Percentiles rank a stretch among this genome's conserved stretches.
Conservation (phyloP, 1,140 invertebrate species). For the Elysia chlorotica region DNA sequence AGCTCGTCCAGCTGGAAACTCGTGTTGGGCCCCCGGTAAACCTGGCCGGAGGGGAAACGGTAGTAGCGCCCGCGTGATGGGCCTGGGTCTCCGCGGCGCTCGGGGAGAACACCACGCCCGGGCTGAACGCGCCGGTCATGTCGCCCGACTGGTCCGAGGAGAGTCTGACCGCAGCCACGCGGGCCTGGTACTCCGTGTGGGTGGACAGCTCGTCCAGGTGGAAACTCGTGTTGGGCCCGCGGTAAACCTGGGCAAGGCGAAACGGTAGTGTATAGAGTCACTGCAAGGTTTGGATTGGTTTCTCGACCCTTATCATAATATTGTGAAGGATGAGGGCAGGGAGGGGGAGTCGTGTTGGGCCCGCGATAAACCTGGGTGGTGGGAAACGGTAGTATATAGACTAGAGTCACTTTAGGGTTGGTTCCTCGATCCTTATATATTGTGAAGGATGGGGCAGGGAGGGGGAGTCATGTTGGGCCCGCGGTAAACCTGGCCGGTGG, state of each 20-base stretch:
- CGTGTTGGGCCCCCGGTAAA: constrained; percentile 74
- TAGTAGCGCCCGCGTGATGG: no score
- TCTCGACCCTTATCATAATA: no score
- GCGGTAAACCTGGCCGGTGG: constrained; percentile 70
- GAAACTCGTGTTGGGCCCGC: constrained; percentile 71
- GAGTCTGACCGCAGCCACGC: constrained; percentile 75
- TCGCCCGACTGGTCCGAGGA: constrained; percentile 58
- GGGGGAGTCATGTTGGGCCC: constrained; percentile 71
- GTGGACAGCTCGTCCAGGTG: constrained; percentile 72
- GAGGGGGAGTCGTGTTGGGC: no score
- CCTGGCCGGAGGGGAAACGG: constrained; percentile 61
- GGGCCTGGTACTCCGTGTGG: constrained; percentile 73
- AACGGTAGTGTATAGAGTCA: no score
- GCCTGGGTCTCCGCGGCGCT: constrained; percentile 49
- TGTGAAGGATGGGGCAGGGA: no score
- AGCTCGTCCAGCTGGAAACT: constrained; percentile 71
- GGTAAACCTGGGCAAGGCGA: constrained; percentile 78
- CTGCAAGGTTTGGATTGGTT: no score
- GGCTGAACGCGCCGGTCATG: constrained; percentile 72
- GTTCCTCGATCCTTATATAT: no score
- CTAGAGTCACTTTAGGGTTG: no score
- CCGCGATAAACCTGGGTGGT: no score
- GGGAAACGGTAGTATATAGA: no score
- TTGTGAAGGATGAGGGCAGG: no score
- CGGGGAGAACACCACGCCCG: constrained; percentile 67